Evolutionary conservation across 2,888 invertebrate genomes (phyloP).

Genomic region (Argyresthia goedartella): DNA sequence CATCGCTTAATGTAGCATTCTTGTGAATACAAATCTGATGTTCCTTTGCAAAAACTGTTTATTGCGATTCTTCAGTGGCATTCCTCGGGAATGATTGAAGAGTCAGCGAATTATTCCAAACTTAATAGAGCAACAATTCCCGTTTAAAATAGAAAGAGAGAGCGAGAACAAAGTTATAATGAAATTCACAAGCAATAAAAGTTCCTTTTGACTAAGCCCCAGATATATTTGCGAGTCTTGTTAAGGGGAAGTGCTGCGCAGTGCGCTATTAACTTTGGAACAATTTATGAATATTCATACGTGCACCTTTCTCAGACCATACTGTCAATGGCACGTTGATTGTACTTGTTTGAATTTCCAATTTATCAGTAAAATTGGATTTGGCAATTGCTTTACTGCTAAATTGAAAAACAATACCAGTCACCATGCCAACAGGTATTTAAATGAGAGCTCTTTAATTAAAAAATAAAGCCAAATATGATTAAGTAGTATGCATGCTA

Average conservation of each 20-base stretch:
- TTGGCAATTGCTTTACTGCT: neutral
- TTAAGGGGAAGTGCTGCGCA: slow-evolving; percentile 11
- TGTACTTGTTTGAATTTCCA: no score
- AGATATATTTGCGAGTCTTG: slow-evolving; percentile 53
- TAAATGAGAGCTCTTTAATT: no score
- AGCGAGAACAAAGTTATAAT: slow-evolving; percentile 62
- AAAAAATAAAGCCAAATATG: no score
- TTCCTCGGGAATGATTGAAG: neutral
- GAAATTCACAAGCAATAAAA: slow-evolving; percentile 70
- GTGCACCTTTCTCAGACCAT: no score
- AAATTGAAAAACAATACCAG: no score
- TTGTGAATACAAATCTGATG: neutral
- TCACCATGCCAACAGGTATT: no score
- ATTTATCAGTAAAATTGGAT: neutral
- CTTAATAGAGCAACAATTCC: slow-evolving; percentile 64
- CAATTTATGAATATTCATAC: no score
- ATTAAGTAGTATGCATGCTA: no score
- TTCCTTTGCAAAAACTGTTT: no score
- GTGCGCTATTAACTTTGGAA: no score
- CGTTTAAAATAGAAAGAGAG: slow-evolving; percentile 52
- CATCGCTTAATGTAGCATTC: neutral
- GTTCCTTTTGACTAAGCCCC: slow-evolving; percentile 65
- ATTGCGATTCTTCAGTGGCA: neutral
- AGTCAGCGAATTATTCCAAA: slow-evolving; percentile 40
- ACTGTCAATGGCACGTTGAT: no score